Conservation (phyloP, 2,797 vertebrate genomes). For the Pangasius mekongensis region DNA sequence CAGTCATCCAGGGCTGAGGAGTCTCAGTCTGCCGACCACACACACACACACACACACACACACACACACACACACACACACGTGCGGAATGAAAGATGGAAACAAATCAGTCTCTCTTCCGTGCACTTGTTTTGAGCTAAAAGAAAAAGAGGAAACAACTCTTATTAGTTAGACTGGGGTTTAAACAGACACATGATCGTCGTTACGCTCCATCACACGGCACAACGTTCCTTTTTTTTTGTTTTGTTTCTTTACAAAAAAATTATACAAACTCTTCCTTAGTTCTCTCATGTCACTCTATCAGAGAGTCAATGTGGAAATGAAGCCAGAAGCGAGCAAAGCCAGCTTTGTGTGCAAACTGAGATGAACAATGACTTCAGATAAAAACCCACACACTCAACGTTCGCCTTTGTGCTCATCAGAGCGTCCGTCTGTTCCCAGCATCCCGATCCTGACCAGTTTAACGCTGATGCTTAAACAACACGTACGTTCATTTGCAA, state of each 20-base stretch:
- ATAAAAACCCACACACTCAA: conserved; percentile 31
- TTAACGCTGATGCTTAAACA: background rate
- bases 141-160: background rate
- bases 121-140: background rate
- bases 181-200: background rate
- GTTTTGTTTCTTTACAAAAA: background rate
- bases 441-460: background rate
- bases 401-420: conserved; percentile 23
- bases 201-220: background rate
- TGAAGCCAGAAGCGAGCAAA: conserved; percentile 15
- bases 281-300: background rate
- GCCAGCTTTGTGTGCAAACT: conserved; percentile 9
- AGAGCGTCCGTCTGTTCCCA: background rate
- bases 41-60: conserved; percentile 59
- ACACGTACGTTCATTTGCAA: background rate
- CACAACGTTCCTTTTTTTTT: background rate
- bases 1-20: conserved; percentile 68
- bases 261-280: background rate
- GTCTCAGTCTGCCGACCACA: conserved; percentile 58
- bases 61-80: conserved; percentile 55
- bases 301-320: background rate
- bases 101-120: conserved; percentile 46
- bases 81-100: conserved; percentile 61
- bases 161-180: background rate
- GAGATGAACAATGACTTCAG: conserved; percentile 31